Evolutionary conservation across 23 tunicate species (phyloP).

Genomic region (Pegea sp.): DNA sequence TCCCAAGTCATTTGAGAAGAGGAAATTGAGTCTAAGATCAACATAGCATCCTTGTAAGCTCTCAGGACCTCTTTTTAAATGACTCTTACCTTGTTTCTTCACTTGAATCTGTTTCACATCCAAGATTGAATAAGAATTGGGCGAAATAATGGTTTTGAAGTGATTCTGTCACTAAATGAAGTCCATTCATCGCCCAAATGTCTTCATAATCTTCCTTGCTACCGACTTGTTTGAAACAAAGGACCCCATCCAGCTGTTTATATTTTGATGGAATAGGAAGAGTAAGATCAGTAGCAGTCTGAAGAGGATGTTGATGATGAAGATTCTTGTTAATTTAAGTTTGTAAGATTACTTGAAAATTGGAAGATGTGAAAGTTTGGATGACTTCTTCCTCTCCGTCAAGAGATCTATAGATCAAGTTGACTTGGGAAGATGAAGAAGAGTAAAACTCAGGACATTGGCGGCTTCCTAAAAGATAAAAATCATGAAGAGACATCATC

Average conservation of each 20-base stretch:
- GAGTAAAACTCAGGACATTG: no score
- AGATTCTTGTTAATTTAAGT: neutral
- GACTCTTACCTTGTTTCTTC: no score
- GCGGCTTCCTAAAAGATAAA: no score
- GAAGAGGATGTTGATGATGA: neutral
- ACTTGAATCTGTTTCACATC: constrained; percentile 1
- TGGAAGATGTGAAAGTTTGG: neutral
- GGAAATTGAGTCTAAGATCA: constrained; percentile 18
- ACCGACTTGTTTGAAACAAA: constrained; percentile 29
- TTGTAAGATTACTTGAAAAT: neutral
- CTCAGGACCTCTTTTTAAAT: no score
- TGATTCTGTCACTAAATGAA: constrained; percentile 15
- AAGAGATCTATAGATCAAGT: no score
- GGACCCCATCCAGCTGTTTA: neutral
- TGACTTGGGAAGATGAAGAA: no score
- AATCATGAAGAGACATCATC: no score
- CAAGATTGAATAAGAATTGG: constrained; percentile 33
- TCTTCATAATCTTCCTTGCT: constrained; percentile 2
- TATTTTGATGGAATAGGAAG: constrained; percentile 27
- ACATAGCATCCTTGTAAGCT: neutral
- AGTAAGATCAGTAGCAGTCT: constrained; percentile 9
- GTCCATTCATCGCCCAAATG: constrained; percentile 57
- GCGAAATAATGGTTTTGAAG: constrained; percentile 13
- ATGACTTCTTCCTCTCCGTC: no score
- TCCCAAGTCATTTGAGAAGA: constrained; percentile 68